Percentiles rank a stretch among this genome's conserved stretches.
phyloP scores from a whole-genome alignment of 2,113 vertebrate species.

The Aptenodytes forsteri region DNA sequence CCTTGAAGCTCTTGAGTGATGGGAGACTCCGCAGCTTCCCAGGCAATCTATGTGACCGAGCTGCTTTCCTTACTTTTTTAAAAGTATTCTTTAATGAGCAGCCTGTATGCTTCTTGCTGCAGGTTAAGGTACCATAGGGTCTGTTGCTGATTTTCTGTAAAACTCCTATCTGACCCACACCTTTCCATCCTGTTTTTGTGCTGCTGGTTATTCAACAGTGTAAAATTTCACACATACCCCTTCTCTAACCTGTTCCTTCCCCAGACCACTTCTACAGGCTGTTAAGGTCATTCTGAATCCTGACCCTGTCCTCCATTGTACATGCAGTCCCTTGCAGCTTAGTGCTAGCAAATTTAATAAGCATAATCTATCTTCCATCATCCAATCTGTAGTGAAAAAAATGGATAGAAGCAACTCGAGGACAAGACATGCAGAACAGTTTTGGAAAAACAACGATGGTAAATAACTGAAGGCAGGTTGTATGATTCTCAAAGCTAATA shows the following conservation, averaged over 20 bases:
- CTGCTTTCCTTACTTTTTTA: neutral
- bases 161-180: neutral
- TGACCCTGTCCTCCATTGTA: neutral
- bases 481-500: neutral
- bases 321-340: neutral
- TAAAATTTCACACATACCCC: fast-evolving
- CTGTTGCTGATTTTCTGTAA: neutral
- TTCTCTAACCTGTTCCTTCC: neutral
- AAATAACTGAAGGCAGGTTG: neutral
- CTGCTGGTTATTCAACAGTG: neutral
- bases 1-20: neutral
- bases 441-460: neutral
- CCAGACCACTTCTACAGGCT: neutral
- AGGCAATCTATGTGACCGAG: neutral
- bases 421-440: neutral
- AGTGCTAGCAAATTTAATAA: neutral
- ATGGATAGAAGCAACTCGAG: neutral
- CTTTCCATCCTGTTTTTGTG: neutral
- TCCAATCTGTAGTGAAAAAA: neutral
- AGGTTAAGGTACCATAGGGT: neutral
- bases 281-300: neutral
- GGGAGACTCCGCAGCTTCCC: neutral
- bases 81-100: neutral
- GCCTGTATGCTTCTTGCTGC: neutral
- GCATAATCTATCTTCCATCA: neutral